These are phyloP conservation scores for Mustela lutreola DNA, from an alignment of 2,113 vertebrate species.

Conservation along the genomic window DNA sequence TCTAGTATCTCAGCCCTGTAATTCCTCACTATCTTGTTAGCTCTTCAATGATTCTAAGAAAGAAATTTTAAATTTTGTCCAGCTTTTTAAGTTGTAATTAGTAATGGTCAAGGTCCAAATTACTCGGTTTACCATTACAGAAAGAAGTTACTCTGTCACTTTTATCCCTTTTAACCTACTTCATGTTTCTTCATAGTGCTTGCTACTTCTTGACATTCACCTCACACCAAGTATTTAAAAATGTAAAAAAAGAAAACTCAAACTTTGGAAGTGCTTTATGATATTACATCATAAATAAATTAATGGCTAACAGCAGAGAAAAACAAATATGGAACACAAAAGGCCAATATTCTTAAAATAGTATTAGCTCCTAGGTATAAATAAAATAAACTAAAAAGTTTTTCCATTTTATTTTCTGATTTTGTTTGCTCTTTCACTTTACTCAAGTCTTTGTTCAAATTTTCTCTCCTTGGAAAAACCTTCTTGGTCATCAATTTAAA, in stretches of 20 bases:
- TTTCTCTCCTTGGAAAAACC: background rate
- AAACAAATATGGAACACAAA: conserved; percentile 10
- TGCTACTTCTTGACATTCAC: background rate
- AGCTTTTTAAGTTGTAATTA: background rate
- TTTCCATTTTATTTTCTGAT: conserved; percentile 56
- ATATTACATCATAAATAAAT: conserved; percentile 15
- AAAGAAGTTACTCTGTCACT: background rate
- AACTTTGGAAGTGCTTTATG: background rate
- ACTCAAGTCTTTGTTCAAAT: background rate
- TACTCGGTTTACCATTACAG: background rate
- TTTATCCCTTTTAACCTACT: conserved; percentile 36
- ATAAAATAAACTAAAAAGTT: background rate
- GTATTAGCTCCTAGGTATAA: background rate
- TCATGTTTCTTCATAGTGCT: background rate
- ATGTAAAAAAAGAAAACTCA: conserved; percentile 43
- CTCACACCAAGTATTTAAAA: conserved; percentile 15
- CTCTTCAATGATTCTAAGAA: conserved; percentile 8
- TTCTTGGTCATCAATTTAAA: conserved; percentile 17
- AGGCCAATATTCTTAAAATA: background rate
- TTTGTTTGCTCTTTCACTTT: conserved; percentile 35
- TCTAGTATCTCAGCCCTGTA: background rate
- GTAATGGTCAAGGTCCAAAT: background rate
- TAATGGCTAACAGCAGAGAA: conserved; percentile 39
- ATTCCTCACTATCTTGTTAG: background rate
- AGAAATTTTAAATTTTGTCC: background rate